Base-by-base conservation (phyloP, 1,140 invertebrate species). In the Manduca sexta region DNA sequence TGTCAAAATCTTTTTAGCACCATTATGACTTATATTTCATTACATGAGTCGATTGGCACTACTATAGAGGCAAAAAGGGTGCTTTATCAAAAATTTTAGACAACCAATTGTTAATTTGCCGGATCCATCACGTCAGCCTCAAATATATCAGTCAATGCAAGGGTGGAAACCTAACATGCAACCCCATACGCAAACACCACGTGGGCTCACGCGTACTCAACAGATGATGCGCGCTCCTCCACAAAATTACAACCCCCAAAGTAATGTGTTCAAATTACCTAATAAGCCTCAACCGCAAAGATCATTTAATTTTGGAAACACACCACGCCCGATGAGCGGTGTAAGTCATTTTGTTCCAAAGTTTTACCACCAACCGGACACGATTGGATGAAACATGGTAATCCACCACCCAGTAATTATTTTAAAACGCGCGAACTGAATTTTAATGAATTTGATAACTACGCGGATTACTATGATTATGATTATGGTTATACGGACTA, bases 371-470 rank as follows among this genome's bases (percentile, higher is more conserved):
- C 45, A 38, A 46, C 10, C 2, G 40, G 47, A 18, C 48, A 43
- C 18, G 51, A 54, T 33, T 54, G 56, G 56, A 29, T 26, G 13
- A 52, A 17, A 15, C 53, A 64, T n/a, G n/a, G n/a, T n/a, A n/a
- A 60, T 40, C 54, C 54, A 13, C 61, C 61, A 18, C 62, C 62
- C 6, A 49, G 39, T 21, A 68, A 68, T 39, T 69, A 64, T 49
- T 64, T 69, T 45, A 65, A 69, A 49, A 43, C n/a, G n/a, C n/a
- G n/a, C n/a, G n/a, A n/a, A n/a, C n/a, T n/a, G n/a, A n/a, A 52
- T 12, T 16, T 54, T 38, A 55, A 63, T 39, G 58, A 65, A 35
- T n/a, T 62, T 14, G 60, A 59, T 30, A 45, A 60, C 11, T 63
- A 45, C 30, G 33, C 30, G 10, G 43, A 42, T 16, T 50, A 52